These are phyloP conservation scores for Puma concolor DNA, from an alignment of 2,113 vertebrate species.

Conservation along the genomic window DNA sequence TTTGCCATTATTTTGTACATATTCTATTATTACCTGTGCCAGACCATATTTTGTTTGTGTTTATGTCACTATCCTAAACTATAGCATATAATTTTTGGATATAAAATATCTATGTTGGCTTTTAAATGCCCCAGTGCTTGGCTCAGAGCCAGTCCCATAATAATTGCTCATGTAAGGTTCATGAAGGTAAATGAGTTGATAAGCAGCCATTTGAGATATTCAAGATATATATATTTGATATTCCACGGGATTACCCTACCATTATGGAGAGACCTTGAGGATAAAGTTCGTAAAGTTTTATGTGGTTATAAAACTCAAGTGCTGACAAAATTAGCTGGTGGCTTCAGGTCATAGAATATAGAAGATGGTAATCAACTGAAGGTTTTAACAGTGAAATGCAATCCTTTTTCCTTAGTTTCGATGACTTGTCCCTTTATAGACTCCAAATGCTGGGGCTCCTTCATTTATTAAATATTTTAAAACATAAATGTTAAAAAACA, in stretches of 20 bases:
- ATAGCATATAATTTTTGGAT: neutral
- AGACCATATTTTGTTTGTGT: neutral
- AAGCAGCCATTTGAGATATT: neutral
- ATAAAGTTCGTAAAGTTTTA: conserved; percentile 20
- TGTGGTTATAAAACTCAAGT: neutral
- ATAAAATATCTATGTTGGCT: neutral
- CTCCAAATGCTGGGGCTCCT: neutral
- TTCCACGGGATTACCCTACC: neutral
- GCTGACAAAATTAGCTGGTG: neutral
- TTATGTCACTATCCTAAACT: neutral
- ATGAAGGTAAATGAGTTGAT: neutral
- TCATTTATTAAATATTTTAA: neutral
- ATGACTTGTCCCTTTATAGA: neutral
- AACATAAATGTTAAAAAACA: neutral
- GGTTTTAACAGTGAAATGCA: neutral
- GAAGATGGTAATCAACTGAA: neutral
- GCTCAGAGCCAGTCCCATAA: neutral
- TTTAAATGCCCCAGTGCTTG: neutral
- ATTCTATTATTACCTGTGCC: neutral
- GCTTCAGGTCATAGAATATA: neutral
- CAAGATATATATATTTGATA: neutral
- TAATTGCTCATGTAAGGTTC: neutral
- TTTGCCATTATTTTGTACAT: neutral
- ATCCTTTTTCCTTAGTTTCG: neutral
- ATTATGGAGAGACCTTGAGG: neutral